Conservation (phyloP, 2,113 vertebrate genomes). For the Gasterosteus aculeatus region DNA sequence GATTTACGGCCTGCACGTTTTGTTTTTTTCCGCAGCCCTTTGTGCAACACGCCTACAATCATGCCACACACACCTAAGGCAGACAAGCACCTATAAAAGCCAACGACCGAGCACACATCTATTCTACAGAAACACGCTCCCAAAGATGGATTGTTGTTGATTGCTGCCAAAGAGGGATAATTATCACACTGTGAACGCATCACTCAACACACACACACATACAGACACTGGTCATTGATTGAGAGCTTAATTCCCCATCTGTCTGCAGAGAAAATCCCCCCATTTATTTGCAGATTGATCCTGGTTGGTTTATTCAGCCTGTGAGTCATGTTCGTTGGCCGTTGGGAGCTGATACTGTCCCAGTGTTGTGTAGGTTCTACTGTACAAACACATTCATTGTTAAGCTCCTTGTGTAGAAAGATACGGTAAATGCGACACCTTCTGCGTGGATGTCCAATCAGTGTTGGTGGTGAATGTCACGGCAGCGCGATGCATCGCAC, state of each 20-base stretch:
- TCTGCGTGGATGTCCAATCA: not conserved
- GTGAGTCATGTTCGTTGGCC: constrained; percentile 57
- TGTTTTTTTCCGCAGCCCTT: constrained; percentile 20
- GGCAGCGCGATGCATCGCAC: not conserved
- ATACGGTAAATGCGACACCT: constrained; percentile 5
- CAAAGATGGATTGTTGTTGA: constrained; percentile 39
- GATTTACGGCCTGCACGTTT: constrained; percentile 71
- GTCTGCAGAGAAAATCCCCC: constrained; percentile 63
- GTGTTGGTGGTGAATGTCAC: not conserved
- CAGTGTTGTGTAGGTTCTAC: constrained; percentile 57
- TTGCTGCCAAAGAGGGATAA: constrained; percentile 57
- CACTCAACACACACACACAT: constrained; percentile 31
- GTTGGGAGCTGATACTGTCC: constrained; percentile 48
- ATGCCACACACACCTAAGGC: constrained; percentile 21
- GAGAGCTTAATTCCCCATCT: constrained; percentile 63
- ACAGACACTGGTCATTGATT: constrained; percentile 65
- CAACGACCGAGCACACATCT: constrained; percentile 9
- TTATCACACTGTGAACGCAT: constrained; percentile 56
- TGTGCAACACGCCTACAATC: constrained; percentile 32
- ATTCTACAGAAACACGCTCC: constrained; percentile 28
- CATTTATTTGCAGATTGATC: constrained; percentile 72
- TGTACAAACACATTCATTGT: constrained; percentile 48
- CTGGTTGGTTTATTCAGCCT: constrained; percentile 54
- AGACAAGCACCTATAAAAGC: constrained; percentile 24
- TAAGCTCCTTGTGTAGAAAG: constrained; percentile 12